Evolutionary conservation across 1,140 invertebrate genomes (phyloP), one percentile per base, ranked within the genome.

Genomic region (Drosophila pallidifrons): DNA sequence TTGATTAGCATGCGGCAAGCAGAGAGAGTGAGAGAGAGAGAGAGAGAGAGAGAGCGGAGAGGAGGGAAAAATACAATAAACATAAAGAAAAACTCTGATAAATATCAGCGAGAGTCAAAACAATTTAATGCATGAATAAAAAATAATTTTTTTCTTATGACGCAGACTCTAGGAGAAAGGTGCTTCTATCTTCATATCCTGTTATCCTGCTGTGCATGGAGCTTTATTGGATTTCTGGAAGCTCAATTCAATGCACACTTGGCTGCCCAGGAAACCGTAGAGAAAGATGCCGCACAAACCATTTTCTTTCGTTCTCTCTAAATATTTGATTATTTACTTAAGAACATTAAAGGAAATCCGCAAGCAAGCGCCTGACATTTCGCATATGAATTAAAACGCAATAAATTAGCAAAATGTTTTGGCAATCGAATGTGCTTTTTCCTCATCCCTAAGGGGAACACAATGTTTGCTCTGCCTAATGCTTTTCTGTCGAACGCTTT

Each of bases 331-430:
- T 91, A 87, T 87, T 90, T 82, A 79, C 70, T 64, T 68, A 74
- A 67, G 55, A 45, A 79, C 72, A 90, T 90, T 82, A 89, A 85
- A 82, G 77, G 71, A 58, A 68, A 57, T 41, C 16, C 8, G 65
- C 58, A 43, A 60, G 11, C 16, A 67, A 1, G 7, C 30, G 55
- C 41, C 30, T 25, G 49, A 72, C 54, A 81, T 68, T 91, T 91
- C 77, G 87, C 87, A 91, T 91, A 91, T 91, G 88, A 91, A 91
- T 91, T 91, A 91, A 91, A 87, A 73, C 87, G 88, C 79, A 86
- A 91, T 89, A 89, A 89, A 86, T 89, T 86, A 85, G 75, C 81
- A 89, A 89, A 38, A 47, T 64, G 38, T 68, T 66, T 68, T 65
- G 64, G 32, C 70, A 75, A 77, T 80, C 73, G 73, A 77, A 77